Conservation (phyloP, 2,113 vertebrate species). For the Chunga burmeisteri region DNA sequence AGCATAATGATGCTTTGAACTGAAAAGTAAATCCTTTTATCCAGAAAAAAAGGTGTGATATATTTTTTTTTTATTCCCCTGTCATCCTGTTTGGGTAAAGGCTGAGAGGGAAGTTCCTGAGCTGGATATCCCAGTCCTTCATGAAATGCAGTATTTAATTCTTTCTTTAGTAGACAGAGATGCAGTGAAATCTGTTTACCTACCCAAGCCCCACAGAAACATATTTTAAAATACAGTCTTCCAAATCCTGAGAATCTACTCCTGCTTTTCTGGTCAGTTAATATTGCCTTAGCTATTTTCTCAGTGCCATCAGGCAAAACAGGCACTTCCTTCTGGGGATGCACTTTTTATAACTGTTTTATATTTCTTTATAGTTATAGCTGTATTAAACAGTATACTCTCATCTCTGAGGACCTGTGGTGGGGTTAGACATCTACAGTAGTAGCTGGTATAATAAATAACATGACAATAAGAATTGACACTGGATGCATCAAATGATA, state of each 20-base stretch:
- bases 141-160: neutral
- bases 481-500: neutral
- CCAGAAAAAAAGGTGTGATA: neutral
- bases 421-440: neutral
- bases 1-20: neutral
- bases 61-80: neutral
- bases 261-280: neutral
- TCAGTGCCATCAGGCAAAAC: neutral
- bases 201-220: neutral
- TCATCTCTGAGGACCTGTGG: neutral
- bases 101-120: neutral
- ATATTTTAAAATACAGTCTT: neutral
- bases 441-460: neutral
- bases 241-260: neutral
- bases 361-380: neutral
- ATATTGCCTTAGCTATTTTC: neutral
- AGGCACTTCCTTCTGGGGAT: neutral
- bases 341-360: neutral
- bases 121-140: neutral
- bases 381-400: neutral
- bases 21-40: neutral
- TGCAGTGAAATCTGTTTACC: neutral
- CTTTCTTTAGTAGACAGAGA: neutral
- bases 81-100: neutral
- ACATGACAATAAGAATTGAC: neutral